phyloP scores from a whole-genome alignment of 2,888 invertebrate genomes.

The Tinea semifulvella region DNA sequence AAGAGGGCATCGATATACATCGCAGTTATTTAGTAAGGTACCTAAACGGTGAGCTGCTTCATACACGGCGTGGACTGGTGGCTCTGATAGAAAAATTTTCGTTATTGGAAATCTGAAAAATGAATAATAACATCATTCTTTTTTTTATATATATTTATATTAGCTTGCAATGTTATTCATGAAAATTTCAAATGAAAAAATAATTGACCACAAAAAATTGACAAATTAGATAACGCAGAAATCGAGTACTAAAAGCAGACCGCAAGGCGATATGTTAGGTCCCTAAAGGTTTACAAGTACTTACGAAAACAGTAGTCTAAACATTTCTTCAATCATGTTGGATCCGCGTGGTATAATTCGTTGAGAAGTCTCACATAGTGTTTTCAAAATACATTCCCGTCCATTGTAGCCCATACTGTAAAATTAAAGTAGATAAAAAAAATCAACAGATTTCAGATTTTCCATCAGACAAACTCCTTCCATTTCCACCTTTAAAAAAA shows the following conservation, averaged over 20 bases:
- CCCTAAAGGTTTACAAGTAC: no score
- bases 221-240: no score
- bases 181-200: no score
- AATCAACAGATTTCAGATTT: no score
- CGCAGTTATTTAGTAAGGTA: slow-evolving; percentile 56
- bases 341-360: slow-evolving; percentile 67
- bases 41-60: slow-evolving; percentile 69
- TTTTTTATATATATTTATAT: no score
- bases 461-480: no score
- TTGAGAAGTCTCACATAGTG: slow-evolving; percentile 77
- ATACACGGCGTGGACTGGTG: slow-evolving; percentile 71
- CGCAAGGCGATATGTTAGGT: no score
- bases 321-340: slow-evolving; percentile 75
- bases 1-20: slow-evolving; percentile 71
- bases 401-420: slow-evolving; percentile 81
- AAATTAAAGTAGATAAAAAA: no score
- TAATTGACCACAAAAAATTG: no score
- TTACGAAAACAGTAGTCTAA: slow-evolving; percentile 76
- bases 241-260: no score
- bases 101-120: slow-evolving; percentile 71
- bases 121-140: slow-evolving; percentile 14
- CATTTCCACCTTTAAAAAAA: no score
- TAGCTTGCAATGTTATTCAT: no score
- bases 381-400: slow-evolving; percentile 73
- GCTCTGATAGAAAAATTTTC: slow-evolving; percentile 69